A percentile compares a stretch with the other conserved stretches of the same genome.
Conservation (phyloP, 2,888 invertebrate genomes). For the Pyrochroa serraticornis region DNA sequence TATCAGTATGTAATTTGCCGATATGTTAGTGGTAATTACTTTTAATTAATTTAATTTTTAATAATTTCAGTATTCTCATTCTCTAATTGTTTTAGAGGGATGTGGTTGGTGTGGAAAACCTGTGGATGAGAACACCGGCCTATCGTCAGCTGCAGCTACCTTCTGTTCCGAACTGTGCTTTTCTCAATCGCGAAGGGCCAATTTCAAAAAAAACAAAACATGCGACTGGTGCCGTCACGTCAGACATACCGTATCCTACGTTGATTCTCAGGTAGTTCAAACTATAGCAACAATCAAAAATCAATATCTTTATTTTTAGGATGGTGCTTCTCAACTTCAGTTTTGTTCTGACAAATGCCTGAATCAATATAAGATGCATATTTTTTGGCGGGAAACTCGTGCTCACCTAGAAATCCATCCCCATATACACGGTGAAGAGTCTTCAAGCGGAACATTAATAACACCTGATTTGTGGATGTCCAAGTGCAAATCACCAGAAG, state of each 20-base stretch:
- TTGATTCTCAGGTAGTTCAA: conserved; percentile 70
- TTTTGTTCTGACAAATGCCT: conserved; percentile 92
- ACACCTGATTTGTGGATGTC: conserved; percentile 91
- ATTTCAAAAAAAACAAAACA: conserved; percentile 88
- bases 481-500: conserved; percentile 67
- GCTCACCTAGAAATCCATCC: conserved; percentile 88
- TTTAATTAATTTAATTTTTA: too few species aligned
- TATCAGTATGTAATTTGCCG: too few species aligned
- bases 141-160: conserved; percentile 58
- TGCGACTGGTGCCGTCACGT: conserved; percentile 95
- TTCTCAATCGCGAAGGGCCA: conserved; percentile 85
- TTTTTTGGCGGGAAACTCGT: conserved; percentile 92
- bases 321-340: conserved; percentile 88
- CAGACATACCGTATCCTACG: conserved; percentile 87
- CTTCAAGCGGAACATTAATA: conserved; percentile 63
- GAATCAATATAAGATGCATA: conserved; percentile 97
- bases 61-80: neutral
- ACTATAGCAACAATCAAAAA: conserved; percentile 4
- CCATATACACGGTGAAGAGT: conserved; percentile 63
- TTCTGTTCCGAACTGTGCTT: conserved; percentile 92
- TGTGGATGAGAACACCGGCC: conserved; percentile 62
- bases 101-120: conserved; percentile 80
- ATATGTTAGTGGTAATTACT: too few species aligned
- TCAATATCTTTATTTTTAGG: conserved; percentile 60
- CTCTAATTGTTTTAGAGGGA: conserved; percentile 60